phyloP scores from a whole-genome alignment of 2,797 vertebrate species.

The Acanthurus lineatus region DNA sequence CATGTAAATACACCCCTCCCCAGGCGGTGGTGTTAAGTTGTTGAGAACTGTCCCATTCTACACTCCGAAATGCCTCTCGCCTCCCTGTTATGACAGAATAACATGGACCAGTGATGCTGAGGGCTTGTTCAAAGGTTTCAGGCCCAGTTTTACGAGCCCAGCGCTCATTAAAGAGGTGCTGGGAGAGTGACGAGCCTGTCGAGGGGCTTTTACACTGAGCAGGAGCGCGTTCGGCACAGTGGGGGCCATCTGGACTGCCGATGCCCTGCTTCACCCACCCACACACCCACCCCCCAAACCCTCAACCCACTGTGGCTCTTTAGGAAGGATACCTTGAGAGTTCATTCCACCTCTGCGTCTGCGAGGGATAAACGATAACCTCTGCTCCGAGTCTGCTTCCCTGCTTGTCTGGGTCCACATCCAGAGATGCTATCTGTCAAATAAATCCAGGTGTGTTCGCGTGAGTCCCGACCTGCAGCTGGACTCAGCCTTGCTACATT shows the following conservation, averaged over 20 bases:
- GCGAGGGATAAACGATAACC: slow-evolving; percentile 51
- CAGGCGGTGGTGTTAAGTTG: slow-evolving; percentile 67
- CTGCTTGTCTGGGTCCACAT: slow-evolving; percentile 50
- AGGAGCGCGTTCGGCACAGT: slow-evolving; percentile 55
- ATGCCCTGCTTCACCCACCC: slow-evolving; percentile 49
- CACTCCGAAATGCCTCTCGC: slow-evolving; percentile 30
- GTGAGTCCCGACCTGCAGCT: slow-evolving; percentile 47
- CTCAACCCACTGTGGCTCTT: not conserved
- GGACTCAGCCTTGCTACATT: slow-evolving; percentile 60
- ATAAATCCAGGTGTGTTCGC: slow-evolving; percentile 68
- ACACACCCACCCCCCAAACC: not conserved
- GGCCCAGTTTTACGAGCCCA: slow-evolving; percentile 65
- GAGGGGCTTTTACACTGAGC: slow-evolving; percentile 58
- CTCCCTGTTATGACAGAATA: slow-evolving; percentile 59
- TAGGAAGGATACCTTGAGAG: slow-evolving; percentile 17
- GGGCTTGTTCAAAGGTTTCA: slow-evolving; percentile 70
- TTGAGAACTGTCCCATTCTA: slow-evolving; percentile 54
- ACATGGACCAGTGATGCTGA: slow-evolving; percentile 64
- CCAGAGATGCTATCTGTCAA: slow-evolving; percentile 67
- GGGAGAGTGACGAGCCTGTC: slow-evolving; percentile 72
- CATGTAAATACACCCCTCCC: slow-evolving; percentile 44
- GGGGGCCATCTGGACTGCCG: slow-evolving; percentile 62
- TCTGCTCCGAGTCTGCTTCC: slow-evolving; percentile 43
- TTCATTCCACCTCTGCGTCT: slow-evolving; percentile 17
- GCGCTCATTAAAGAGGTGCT: slow-evolving; percentile 80